Conservation (phyloP, 1,140 invertebrate species). For the Megalopta genalis region DNA sequence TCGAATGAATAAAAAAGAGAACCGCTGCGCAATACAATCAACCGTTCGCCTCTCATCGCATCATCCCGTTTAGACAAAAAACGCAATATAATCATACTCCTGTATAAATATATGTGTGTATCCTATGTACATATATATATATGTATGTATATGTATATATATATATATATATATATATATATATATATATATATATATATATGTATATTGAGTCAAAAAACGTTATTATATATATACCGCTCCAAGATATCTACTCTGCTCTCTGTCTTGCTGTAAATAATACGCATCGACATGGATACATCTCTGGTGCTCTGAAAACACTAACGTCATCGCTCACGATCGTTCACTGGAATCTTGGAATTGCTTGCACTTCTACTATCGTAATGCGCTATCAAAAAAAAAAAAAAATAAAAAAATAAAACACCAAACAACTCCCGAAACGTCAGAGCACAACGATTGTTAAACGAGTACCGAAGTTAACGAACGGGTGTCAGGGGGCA, state of each 20-base stretch:
- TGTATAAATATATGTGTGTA: constrained; percentile 71
- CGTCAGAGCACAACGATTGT: constrained; percentile 50
- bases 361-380: constrained; percentile 78
- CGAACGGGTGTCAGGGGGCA: constrained; percentile 6
- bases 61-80: constrained; percentile 81
- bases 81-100: constrained; percentile 74
- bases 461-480: constrained; percentile 16
- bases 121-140: neutral
- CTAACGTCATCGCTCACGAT: constrained; percentile 79
- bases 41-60: constrained; percentile 81
- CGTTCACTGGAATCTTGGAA: constrained; percentile 78
- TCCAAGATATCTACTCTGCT: constrained; percentile 79
- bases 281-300: constrained; percentile 77
- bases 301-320: constrained; percentile 76
- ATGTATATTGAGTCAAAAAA: constrained; percentile 48
- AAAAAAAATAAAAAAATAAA: constrained; percentile 53
- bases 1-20: constrained; percentile 52
- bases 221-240: constrained; percentile 73
- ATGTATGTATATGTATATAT: neutral
- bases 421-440: constrained; percentile 9
- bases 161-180: constrained; percentile 6
- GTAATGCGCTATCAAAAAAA: constrained; percentile 53
- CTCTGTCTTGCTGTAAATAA: constrained; percentile 78
- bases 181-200: neutral
- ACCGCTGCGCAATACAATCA: constrained; percentile 72